phyloP scores from a whole-genome alignment of 2,797 vertebrate genomes.

The Sebastes cheni region DNA sequence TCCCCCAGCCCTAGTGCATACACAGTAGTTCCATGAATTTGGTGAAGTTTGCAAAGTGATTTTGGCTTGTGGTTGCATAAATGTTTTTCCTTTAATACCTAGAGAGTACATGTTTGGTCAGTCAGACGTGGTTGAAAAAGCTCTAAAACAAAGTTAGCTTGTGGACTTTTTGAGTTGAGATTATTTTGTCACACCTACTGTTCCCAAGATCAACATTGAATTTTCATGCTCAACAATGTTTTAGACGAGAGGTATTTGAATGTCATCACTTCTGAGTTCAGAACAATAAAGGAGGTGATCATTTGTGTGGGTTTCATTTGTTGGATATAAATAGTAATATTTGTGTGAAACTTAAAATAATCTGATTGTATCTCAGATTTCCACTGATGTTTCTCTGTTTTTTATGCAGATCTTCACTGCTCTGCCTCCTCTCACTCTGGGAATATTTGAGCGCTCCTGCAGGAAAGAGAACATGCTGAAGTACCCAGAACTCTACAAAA shows the following conservation, averaged over 20 bases:
- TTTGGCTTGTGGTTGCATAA: background rate
- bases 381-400: background rate
- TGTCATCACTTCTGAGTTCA: background rate
- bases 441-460: conserved; percentile 98
- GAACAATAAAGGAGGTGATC: background rate
- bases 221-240: background rate
- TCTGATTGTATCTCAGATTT: background rate
- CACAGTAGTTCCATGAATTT: background rate
- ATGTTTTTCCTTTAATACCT: background rate
- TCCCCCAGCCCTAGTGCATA: too few species aligned
- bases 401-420: conserved; percentile 93
- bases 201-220: background rate
- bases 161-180: background rate
- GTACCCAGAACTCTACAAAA: conserved; percentile 98
- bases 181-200: background rate
- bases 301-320: background rate
- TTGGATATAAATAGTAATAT: background rate
- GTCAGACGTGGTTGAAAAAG: background rate
- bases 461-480: conserved; percentile 98
- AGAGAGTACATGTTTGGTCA: background rate
- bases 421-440: conserved; percentile 94
- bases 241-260: background rate
- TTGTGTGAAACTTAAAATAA: background rate
- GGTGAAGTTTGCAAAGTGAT: background rate
- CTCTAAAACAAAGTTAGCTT: background rate